Percentiles rank a stretch among this genome's conserved stretches.
Evolutionary conservation across 1,140 invertebrate species (phyloP).

Genomic region (Trialeurodes vaporariorum): DNA sequence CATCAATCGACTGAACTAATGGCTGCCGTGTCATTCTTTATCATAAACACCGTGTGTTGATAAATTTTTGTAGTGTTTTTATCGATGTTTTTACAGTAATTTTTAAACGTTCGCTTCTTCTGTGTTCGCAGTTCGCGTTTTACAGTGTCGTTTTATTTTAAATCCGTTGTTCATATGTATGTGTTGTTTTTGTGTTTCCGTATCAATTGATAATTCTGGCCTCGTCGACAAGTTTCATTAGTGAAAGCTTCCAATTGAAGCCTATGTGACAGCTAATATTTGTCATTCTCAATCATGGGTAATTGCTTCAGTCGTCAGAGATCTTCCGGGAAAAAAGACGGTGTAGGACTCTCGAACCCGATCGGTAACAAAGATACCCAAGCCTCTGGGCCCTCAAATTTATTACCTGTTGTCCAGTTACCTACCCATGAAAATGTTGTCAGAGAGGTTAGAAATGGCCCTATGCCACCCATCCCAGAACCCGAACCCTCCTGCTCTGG

Average conservation of each 20-base stretch:
- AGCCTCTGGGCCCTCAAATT: conserved; percentile 20
- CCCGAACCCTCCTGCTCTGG: conserved; percentile 17
- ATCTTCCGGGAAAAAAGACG: conserved; percentile 25
- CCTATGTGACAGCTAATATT: conserved; percentile 6
- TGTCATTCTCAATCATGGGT: conserved; percentile 22
- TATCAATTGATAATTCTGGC: background rate
- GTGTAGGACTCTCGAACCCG: conserved; percentile 14
- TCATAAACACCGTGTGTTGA: background rate
- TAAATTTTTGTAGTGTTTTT: background rate
- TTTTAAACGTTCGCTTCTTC: too few species aligned
- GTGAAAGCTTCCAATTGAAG: background rate
- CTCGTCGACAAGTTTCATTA: background rate
- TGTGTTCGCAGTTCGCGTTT: too few species aligned
- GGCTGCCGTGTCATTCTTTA: background rate
- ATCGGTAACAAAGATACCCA: conserved; percentile 21
- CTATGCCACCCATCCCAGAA: conserved; percentile 28
- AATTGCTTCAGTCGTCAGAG: conserved; percentile 29
- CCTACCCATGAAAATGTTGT: conserved; percentile 20
- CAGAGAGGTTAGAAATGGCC: conserved; percentile 24
- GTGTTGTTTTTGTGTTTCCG: background rate
- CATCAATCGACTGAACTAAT: too few species aligned
- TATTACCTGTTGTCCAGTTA: conserved; percentile 19
- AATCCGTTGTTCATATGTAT: too few species aligned
- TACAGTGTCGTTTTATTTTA: too few species aligned
- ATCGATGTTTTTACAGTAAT: background rate